Conservation (phyloP, 2,113 vertebrate genomes). For the Trematomus loennbergii region DNA sequence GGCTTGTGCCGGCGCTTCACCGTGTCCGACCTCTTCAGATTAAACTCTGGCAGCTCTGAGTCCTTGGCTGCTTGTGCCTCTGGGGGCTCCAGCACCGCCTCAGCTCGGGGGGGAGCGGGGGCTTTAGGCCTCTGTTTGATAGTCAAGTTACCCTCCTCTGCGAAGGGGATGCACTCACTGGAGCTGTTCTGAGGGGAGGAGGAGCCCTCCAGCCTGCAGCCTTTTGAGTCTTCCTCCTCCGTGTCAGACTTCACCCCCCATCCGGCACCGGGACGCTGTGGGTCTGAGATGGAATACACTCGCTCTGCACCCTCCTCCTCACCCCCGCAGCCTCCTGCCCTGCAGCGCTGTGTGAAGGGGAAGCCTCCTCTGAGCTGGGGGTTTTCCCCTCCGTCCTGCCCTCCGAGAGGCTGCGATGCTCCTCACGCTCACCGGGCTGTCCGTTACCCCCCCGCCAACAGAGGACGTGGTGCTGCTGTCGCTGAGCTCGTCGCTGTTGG, state of each 20-base stretch:
- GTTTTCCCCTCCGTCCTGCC: slow-evolving; percentile 1
- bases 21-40: slow-evolving; percentile 95
- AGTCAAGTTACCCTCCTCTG: slow-evolving; percentile 96
- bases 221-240: slow-evolving; percentile 83
- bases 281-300: slow-evolving; percentile 74
- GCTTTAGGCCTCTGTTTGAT: slow-evolving; percentile 98
- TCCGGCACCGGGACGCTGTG: slow-evolving; percentile 15
- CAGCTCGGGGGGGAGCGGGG: slow-evolving; percentile 71
- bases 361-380: not conserved
- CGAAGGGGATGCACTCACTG: slow-evolving; percentile 96
- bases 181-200: slow-evolving; percentile 92
- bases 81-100: slow-evolving; percentile 62
- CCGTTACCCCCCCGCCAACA: not conserved
- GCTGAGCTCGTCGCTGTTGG: slow-evolving; percentile 78
- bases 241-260: slow-evolving; percentile 82
- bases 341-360: not conserved
- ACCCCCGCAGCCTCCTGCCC: slow-evolving; percentile 44
- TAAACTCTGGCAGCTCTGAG: slow-evolving; percentile 87
- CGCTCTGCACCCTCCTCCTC: slow-evolving; percentile 85
- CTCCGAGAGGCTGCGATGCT: slow-evolving; percentile 78
- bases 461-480: slow-evolving; percentile 53
- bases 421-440: slow-evolving; percentile 55
- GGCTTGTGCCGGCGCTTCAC: slow-evolving; percentile 93
- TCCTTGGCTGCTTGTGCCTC: slow-evolving; percentile 49
- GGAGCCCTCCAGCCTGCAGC: slow-evolving; percentile 58